Evolutionary conservation across 2,113 vertebrate genomes (phyloP), one percentile per base, ranked within the genome.

Genomic region (Laticauda colubrina): DNA sequence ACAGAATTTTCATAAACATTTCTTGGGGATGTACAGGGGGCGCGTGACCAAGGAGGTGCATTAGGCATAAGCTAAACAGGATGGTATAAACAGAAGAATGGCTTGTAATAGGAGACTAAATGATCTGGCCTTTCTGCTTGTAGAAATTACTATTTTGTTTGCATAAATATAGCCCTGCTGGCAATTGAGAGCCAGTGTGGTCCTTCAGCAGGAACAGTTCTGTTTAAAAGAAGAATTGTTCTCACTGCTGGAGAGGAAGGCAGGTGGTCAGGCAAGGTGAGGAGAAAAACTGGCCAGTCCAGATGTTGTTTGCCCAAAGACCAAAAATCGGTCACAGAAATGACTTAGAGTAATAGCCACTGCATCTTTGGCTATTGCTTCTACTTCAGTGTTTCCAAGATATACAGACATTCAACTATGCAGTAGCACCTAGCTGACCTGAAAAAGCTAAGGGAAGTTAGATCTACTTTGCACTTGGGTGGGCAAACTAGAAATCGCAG

Each of bases 1-100:
- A 96, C 97, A 96, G 97, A 96, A 97, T 97, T 97, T 98, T 97
- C 97, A 97, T 98, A 98, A 98, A 98, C 97, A 98, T 97, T 96
- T 97, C 96, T 91, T 93, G 94, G 96, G 1, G 96, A 92, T 97
- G 97, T 97, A 96, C 96, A 89, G 95, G 94, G 95, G 97, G 96
- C 23, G 94, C 97, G 96, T 24, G 87, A 93, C 95, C 94, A 92
- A 81, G 97, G 97, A 96, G 97, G 97, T 97, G 96, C 97, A 96
- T 97, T 98, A 97, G 96, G 96, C 75, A 24, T 94, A 97, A 98
- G 96, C 97, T 98, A 97, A 98, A 97, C 97, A 97, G 95, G 93
- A 93, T 95, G 95, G 55, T 96, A 87, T 98, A 98, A 98, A 98
- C 97, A 98, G 94, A 97, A 96, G 96, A 91, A 96, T 92, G 93